These are phyloP conservation scores for Psittacula derbiana DNA, from an alignment of 2,797 vertebrate species.

Conservation along the genomic window DNA sequence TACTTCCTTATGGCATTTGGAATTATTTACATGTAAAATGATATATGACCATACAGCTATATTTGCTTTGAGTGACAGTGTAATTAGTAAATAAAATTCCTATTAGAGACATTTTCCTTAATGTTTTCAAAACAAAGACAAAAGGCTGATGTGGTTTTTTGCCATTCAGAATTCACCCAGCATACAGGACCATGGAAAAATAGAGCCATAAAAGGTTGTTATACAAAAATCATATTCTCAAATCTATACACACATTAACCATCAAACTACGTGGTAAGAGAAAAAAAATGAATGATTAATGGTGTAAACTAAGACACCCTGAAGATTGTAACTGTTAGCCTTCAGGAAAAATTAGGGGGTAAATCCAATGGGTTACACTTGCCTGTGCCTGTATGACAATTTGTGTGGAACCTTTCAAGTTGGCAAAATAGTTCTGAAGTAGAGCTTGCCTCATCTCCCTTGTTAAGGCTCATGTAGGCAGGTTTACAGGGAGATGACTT, in stretches of 20 bases:
- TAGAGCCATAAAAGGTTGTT: rapidly evolving
- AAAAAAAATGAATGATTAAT: not conserved
- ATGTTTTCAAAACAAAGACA: not conserved
- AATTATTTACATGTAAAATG: not conserved
- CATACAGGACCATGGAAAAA: not conserved
- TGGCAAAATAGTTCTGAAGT: not conserved
- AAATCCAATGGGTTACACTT: not conserved
- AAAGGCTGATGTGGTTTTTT: not conserved
- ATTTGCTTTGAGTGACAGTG: not conserved
- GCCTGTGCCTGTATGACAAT: not conserved
- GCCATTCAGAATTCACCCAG: not conserved
- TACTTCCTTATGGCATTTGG: not conserved
- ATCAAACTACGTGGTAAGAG: not conserved
- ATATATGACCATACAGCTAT: not conserved
- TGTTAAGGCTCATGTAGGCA: rapidly evolving
- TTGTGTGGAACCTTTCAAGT: not conserved
- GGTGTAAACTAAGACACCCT: rapidly evolving
- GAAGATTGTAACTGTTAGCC: not conserved
- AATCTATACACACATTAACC: not conserved
- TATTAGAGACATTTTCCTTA: not conserved
- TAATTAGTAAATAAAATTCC: not conserved
- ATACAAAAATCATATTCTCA: not conserved
- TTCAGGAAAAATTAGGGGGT: not conserved
- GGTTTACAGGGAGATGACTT: not conserved
- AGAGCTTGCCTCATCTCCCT: not conserved